Evolutionary conservation across 2,797 vertebrate species (phyloP).

Genomic region (Sphenopsis melanotis): DNA sequence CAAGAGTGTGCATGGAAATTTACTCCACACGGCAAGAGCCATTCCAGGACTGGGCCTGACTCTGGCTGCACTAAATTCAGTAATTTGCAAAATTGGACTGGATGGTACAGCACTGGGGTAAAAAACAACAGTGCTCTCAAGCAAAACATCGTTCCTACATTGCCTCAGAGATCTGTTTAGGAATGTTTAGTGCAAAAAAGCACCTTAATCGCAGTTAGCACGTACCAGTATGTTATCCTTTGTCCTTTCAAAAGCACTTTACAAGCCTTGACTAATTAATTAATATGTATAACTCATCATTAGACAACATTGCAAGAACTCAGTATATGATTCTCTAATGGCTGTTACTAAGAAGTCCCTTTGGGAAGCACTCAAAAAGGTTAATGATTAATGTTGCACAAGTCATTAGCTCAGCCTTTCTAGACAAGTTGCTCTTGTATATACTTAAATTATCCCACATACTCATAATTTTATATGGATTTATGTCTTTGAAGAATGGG

Average conservation of each 20-base stretch:
- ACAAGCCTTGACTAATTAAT: slow-evolving; percentile 2
- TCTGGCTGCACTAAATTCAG: not conserved
- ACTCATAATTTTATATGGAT: not conserved
- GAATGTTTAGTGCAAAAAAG: not conserved
- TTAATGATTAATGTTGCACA: not conserved
- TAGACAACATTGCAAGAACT: not conserved
- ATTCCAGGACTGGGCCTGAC: not conserved
- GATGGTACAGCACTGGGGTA: not conserved
- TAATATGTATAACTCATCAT: slow-evolving; percentile 7
- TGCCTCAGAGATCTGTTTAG: not conserved
- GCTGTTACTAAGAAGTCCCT: not conserved
- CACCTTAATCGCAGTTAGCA: not conserved
- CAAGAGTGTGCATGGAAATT: too few species aligned
- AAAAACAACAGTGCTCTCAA: too few species aligned
- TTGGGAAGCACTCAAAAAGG: not conserved
- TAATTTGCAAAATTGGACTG: not conserved
- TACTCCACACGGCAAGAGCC: not conserved
- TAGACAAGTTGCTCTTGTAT: not conserved
- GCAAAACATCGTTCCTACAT: not conserved
- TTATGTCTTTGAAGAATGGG: not conserved
- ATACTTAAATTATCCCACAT: not conserved
- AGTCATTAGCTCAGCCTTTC: not conserved
- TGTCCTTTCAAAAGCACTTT: not conserved
- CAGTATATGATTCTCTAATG: not conserved
- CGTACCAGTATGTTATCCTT: not conserved